Conservation (phyloP, 2,888 invertebrate species). For the Habroteleia sp. region DNA sequence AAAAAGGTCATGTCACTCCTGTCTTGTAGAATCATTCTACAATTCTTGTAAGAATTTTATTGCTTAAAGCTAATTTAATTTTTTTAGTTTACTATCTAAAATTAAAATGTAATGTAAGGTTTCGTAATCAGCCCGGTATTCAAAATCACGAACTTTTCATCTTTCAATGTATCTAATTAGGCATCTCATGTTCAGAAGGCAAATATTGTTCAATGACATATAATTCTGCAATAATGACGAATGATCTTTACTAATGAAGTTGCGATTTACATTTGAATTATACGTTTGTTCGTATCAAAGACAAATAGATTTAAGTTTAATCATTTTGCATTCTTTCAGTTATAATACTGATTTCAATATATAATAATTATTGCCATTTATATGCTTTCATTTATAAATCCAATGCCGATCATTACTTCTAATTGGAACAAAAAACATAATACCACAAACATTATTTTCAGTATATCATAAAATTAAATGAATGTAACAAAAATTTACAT, state of each 20-base stretch:
- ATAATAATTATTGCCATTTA: conserved; percentile 23
- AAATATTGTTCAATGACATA: conserved; percentile 26
- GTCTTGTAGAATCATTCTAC: too few species aligned
- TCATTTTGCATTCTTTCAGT: conserved; percentile 25
- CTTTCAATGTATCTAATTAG: conserved; percentile 28
- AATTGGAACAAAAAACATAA: too few species aligned
- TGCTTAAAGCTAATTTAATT: too few species aligned
- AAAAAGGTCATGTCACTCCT: too few species aligned
- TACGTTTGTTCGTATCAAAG: conserved; percentile 16
- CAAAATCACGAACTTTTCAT: conserved; percentile 16
- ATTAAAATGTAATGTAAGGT: too few species aligned
- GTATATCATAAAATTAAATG: too few species aligned
- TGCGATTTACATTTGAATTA: conserved; percentile 41
- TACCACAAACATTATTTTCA: too few species aligned
- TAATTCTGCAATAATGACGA: conserved; percentile 27
- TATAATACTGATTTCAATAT: conserved; percentile 16
- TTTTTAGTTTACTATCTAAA: too few species aligned
- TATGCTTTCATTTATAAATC: too few species aligned
- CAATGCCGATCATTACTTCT: too few species aligned
- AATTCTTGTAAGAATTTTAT: too few species aligned
- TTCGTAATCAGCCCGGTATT: conserved; percentile 5
- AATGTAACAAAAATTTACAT: too few species aligned
- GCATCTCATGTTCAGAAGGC: conserved; percentile 30
- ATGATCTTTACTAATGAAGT: conserved; percentile 44
- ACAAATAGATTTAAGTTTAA: conserved; percentile 18